Evolutionary conservation across 2,888 invertebrate species (phyloP).

Genomic region (Willowsia nigromaculata): DNA sequence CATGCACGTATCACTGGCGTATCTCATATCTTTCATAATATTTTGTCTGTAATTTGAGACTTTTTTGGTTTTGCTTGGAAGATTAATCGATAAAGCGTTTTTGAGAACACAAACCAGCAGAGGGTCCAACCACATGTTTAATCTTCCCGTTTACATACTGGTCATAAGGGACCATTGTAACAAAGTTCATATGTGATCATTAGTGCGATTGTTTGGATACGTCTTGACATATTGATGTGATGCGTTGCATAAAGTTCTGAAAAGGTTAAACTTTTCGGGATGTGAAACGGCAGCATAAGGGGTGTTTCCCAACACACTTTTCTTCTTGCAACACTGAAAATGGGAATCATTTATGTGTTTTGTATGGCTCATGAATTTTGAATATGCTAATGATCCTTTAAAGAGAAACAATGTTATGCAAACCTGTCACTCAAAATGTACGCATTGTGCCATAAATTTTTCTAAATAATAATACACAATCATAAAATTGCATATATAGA

Average conservation of each 20-base stretch:
- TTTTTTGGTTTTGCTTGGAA: slow-evolving; percentile 4
- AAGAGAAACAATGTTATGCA: not conserved
- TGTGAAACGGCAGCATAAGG: not conserved
- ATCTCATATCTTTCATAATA: slow-evolving; percentile 66
- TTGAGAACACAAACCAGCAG: not conserved
- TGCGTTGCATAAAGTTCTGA: not conserved
- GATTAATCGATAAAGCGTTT: slow-evolving; percentile 6
- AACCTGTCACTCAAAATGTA: not conserved
- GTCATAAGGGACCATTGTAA: not conserved
- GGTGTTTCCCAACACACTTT: not conserved
- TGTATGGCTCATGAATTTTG: not conserved
- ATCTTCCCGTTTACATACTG: not conserved
- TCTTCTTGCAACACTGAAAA: not conserved
- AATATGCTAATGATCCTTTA: not conserved
- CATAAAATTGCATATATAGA: no score
- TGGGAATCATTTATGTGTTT: not conserved
- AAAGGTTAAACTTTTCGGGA: not conserved
- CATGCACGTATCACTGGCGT: not conserved
- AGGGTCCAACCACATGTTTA: not conserved
- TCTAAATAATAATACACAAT: no score
- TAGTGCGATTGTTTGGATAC: not conserved
- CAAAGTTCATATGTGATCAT: not conserved
- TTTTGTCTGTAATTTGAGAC: slow-evolving; percentile 62
- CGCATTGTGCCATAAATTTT: not conserved
- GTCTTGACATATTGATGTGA: not conserved